Conservation (phyloP, 2,113 vertebrate genomes). For the Pluvialis apricaria region DNA sequence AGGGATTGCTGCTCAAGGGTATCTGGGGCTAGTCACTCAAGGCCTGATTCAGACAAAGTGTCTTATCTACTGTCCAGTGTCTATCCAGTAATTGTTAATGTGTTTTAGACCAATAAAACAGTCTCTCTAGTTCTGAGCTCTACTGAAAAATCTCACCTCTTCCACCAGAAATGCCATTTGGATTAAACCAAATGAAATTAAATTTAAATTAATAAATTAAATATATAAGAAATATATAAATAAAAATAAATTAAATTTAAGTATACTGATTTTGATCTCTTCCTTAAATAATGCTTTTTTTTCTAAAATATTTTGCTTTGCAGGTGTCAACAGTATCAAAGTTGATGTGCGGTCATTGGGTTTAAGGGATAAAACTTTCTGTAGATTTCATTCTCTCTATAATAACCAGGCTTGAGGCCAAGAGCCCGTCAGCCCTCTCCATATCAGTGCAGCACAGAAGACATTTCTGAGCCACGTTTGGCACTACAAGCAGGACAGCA, state of each 20-base stretch:
- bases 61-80: background rate
- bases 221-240: too few relatives aligned
- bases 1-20: background rate
- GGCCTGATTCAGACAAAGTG: background rate
- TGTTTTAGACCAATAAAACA: background rate
- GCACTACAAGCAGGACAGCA: background rate
- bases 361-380: background rate
- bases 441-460: background rate
- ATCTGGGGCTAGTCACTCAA: background rate
- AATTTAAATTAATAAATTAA: background rate
- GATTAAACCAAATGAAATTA: background rate
- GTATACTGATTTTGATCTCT: background rate
- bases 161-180: background rate
- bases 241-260: background rate
- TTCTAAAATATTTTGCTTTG: background rate
- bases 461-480: background rate
- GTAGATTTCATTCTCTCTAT: background rate
- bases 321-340: background rate
- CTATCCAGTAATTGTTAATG: background rate
- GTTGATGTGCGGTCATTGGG: background rate
- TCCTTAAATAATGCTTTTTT: background rate
- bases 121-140: background rate
- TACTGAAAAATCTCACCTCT: background rate
- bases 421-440: background rate
- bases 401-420: background rate